Evolutionary conservation across 2,797 vertebrate species (phyloP), one percentile per base, ranked within the genome.

Genomic region (Anolis apletophallus): DNA sequence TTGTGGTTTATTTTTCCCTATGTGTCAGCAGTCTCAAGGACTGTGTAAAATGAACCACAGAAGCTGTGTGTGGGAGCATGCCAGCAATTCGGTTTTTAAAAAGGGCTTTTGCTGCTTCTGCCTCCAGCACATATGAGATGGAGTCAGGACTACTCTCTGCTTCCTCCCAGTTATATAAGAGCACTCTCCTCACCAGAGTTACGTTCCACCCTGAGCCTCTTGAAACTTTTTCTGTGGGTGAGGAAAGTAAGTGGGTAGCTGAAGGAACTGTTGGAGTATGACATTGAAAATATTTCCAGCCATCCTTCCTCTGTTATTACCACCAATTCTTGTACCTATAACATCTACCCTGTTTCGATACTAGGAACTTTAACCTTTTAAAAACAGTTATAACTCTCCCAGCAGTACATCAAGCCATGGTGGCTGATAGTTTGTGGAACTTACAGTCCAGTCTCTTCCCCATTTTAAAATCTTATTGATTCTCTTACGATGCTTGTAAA

Each of bases 21-120:
- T 32, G 59, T 11, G 34, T 69, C 52, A 61, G 40, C 78, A 86
- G 71, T 64, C 55, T 46, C 32, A 84, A 76, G 32, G 29, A 16
- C 57, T 74, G 69, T 59, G 46, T 74, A 40, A 81, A 81, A 86
- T n/a, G n/a, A 86, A 26, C 14, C 14, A 32, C 19, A 26, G 50
- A 8, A 26, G 68, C 36, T 73, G 64, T 26, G 32, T 34, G 57
- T 34, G 13, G 77, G 36, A 79, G 55, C 3, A 11, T 40, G 36
- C 32, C 59, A 84, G 32, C 23, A 46, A 83, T 74, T 83, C 50
- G 6, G 46, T 32, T 83, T 85, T 64, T 78, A 19, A 29, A 72
- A 69, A 23, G 40, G 19, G n/a, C 9, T 61, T 16, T 54, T 26
- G 3, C 52, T 61, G 29, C 40, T 80, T 59, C 77, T 73, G n/a